These are phyloP conservation scores for Pollenia griseotomentosa DNA, from an alignment of 2,888 invertebrate species.

Conservation along the genomic window DNA sequence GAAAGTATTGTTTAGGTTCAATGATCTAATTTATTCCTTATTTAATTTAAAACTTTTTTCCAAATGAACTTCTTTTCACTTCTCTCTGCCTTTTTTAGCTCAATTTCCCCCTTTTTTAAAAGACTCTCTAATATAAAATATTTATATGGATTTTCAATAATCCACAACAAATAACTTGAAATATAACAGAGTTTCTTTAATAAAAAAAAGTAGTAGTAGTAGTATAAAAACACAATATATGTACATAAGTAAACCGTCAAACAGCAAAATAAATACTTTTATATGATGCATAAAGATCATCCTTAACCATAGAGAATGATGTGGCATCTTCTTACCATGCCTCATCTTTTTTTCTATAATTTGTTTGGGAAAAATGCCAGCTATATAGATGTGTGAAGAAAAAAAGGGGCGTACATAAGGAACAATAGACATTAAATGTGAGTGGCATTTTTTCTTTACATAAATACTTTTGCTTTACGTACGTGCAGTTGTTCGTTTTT, in stretches of 20 bases:
- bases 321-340: not conserved
- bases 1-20: slow-evolving; percentile 1
- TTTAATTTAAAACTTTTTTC: slow-evolving; percentile 30
- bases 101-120: not conserved
- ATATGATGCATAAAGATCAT: slow-evolving; percentile 17
- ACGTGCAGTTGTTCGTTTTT: slow-evolving; percentile 43
- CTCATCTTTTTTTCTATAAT: not conserved
- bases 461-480: slow-evolving; percentile 43
- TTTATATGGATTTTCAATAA: slow-evolving; percentile 50
- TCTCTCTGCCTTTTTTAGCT: not conserved
- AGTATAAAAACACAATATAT: not conserved
- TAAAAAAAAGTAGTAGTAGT: slow-evolving; percentile 3
- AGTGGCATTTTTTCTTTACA: slow-evolving; percentile 42
- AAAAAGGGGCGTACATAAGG: slow-evolving; percentile 6
- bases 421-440: slow-evolving; percentile 27
- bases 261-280: slow-evolving; percentile 52
- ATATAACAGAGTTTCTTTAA: slow-evolving; percentile 6
- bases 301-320: slow-evolving; percentile 7
- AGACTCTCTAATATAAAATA: not conserved
- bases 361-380: not conserved
- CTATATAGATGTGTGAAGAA: not conserved
- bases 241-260: slow-evolving; percentile 12
- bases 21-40: slow-evolving; percentile 25
- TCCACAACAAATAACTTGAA: slow-evolving; percentile 15
- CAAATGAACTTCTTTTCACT: slow-evolving; percentile 2